Evolutionary conservation across 1,140 invertebrate species (phyloP).

Genomic region (Drosophila paulistorum): DNA sequence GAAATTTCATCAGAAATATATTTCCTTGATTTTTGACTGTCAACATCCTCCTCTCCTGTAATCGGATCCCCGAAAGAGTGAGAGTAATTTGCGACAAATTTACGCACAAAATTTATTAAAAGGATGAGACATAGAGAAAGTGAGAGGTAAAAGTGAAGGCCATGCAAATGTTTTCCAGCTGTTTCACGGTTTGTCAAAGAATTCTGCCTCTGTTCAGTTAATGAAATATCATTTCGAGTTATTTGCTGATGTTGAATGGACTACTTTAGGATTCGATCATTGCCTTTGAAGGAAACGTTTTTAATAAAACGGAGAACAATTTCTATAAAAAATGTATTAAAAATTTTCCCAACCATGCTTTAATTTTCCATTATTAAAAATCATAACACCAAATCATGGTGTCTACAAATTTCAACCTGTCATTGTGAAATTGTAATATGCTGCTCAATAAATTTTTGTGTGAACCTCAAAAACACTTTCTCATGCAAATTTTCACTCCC

Average conservation of each 20-base stretch:
- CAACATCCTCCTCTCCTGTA: slow-evolving; percentile 49
- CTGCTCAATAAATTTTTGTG: slow-evolving; percentile 35
- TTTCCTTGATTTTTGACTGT: slow-evolving; percentile 39
- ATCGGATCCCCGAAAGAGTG: slow-evolving; percentile 51
- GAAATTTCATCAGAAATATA: slow-evolving; percentile 29
- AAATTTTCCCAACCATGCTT: background rate
- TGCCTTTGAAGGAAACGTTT: too few species aligned
- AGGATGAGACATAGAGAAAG: background rate
- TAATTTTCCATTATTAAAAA: background rate
- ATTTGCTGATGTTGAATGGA: too few species aligned
- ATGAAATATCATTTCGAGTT: background rate
- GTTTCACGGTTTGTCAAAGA: slow-evolving; percentile 31
- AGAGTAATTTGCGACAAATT: slow-evolving; percentile 82
- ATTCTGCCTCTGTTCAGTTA: background rate
- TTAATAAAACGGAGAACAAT: background rate
- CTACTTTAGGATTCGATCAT: too few species aligned
- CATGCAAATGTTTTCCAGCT: slow-evolving; percentile 76
- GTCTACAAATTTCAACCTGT: slow-evolving; percentile 46
- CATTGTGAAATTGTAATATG: slow-evolving; percentile 65
- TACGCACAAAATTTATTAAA: slow-evolving; percentile 31
- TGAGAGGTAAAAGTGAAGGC: slow-evolving; percentile 62
- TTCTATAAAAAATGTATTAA: background rate
- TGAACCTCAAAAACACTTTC: slow-evolving; percentile 65
- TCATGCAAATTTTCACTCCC: slow-evolving; percentile 66
- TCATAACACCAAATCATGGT: background rate